Conservation (phyloP, 2,113 vertebrate species). For the Gambusia holbrooki region DNA sequence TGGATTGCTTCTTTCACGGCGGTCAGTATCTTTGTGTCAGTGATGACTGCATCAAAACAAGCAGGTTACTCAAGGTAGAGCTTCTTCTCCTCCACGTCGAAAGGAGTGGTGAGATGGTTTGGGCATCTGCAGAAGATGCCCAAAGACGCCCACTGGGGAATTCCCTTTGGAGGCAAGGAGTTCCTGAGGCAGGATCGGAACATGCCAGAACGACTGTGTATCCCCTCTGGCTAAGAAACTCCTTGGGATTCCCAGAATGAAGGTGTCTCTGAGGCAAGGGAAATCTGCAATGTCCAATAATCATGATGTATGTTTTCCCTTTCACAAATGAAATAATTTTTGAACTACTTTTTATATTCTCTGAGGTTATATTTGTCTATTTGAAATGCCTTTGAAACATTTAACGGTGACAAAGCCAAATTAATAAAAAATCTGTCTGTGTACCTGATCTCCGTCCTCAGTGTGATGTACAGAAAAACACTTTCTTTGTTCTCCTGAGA, state of each 20-base stretch:
- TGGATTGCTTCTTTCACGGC: too few species aligned
- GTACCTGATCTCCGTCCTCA: background rate
- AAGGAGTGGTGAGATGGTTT: background rate
- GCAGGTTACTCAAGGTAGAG: too few species aligned
- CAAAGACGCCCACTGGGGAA: background rate
- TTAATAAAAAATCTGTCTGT: background rate
- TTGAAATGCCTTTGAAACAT: background rate
- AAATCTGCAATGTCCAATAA: background rate
- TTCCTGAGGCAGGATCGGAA: background rate
- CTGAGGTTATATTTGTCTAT: background rate
- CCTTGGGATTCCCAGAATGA: background rate
- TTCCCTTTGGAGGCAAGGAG: background rate
- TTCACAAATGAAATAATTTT: background rate
- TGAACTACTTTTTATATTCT: background rate
- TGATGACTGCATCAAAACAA: too few species aligned
- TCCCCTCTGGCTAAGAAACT: background rate
- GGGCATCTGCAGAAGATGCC: background rate
- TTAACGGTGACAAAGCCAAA: too few species aligned
- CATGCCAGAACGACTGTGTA: background rate
- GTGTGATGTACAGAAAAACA: background rate
- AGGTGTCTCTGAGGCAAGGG: background rate
- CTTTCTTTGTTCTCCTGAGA: background rate
- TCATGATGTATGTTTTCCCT: background rate
- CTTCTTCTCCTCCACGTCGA: background rate
- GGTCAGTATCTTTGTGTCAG: background rate